Conservation (phyloP, 2,113 vertebrate species). For the Ceyx margarethae region DNA sequence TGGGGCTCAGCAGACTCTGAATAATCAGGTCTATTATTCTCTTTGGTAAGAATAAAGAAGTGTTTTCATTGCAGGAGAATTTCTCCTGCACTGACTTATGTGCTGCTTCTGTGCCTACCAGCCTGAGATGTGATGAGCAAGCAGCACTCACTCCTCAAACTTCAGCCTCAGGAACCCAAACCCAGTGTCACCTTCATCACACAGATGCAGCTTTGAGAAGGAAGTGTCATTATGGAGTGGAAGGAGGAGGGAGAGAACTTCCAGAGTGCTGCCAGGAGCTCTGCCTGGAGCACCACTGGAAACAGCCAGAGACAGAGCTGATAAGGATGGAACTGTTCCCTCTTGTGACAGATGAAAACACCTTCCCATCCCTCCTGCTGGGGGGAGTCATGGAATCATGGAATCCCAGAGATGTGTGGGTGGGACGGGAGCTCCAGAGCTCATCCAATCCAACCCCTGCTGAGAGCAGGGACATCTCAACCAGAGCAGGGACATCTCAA, state of each 20-base stretch:
- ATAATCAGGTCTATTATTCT: not conserved
- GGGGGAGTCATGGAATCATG: not conserved
- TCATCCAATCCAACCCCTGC: no score
- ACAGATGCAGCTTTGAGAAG: not conserved
- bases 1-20: not conserved
- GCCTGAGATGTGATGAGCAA: not conserved
- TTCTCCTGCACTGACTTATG: not conserved
- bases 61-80: not conserved
- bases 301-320: not conserved
- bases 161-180: not conserved
- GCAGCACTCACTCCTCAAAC: not conserved
- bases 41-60: not conserved
- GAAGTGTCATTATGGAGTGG: not conserved
- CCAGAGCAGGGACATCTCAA: no score
- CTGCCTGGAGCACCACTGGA: not conserved
- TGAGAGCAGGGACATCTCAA: no score
- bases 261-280: not conserved
- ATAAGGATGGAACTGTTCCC: not conserved
- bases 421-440: no score
- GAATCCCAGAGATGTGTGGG: no score
- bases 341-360: not conserved
- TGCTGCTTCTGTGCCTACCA: not conserved
- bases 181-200: not conserved
- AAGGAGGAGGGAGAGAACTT: not conserved
- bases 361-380: rapidly evolving